phyloP scores from a whole-genome alignment of 2,797 vertebrate genomes.

The Etheostoma perlongum region DNA sequence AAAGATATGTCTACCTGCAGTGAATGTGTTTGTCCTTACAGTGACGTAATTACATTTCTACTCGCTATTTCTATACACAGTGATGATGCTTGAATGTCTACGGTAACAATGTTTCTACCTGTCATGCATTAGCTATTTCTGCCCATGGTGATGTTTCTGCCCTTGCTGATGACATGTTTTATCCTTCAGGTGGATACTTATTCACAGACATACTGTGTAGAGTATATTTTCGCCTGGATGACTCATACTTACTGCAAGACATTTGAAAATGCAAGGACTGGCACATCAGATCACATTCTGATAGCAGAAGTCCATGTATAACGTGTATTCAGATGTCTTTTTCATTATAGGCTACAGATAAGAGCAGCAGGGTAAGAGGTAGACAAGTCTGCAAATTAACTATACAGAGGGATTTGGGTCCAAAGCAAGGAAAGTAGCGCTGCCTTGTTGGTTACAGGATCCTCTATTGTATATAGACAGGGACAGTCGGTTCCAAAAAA shows the following conservation, averaged over 20 bases:
- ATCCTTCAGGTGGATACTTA: not conserved
- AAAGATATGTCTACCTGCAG: not conserved
- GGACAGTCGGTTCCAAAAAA: not conserved
- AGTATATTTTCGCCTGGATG: constrained; percentile 36
- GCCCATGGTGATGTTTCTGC: not conserved
- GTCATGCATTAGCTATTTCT: not conserved
- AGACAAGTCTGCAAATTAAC: constrained; percentile 3
- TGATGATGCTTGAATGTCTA: not conserved
- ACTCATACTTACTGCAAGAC: constrained; percentile 27
- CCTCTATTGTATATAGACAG: not conserved
- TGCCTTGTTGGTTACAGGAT: constrained; percentile 5
- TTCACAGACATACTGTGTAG: constrained; percentile 7
- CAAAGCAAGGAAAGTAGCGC: constrained; percentile 5
- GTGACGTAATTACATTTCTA: constrained; percentile 7
- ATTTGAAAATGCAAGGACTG: constrained; percentile 8
- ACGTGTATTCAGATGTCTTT: not conserved
- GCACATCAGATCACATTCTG: not conserved
- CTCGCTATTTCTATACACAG: constrained; percentile 10
- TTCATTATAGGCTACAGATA: not conserved
- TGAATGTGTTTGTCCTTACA: constrained; percentile 10
- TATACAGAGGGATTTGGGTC: constrained; percentile 37
- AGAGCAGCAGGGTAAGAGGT: not conserved
- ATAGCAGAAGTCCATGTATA: not conserved
- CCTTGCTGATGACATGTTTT: not conserved
- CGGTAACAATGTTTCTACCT: not conserved